phyloP scores from a whole-genome alignment of 2,888 invertebrate genomes.

The Sarcophaga rosellei region DNA sequence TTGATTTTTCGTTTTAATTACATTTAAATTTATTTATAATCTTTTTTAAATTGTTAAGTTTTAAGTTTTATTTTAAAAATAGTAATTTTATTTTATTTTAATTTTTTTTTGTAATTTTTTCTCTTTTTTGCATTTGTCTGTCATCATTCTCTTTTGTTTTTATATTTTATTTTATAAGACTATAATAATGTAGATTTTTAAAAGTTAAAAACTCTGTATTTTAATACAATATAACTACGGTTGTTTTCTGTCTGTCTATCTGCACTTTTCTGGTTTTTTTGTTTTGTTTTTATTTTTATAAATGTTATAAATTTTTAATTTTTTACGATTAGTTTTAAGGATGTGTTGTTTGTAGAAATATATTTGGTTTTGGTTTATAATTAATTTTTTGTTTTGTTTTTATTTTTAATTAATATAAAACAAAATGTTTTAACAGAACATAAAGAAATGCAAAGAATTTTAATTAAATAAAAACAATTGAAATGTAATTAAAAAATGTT shows the following conservation, averaged over 20 bases:
- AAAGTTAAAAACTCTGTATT: slow-evolving; percentile 27
- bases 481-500: neutral
- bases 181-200: slow-evolving; percentile 41
- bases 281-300: neutral
- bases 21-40: too few relatives aligned
- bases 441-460: slow-evolving; percentile 5
- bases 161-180: neutral
- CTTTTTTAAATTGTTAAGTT: slow-evolving; percentile 28
- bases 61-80: slow-evolving; percentile 15
- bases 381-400: slow-evolving; percentile 1
- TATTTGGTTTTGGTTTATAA: neutral
- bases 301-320: too few relatives aligned
- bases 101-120: neutral
- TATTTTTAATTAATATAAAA: neutral
- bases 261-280: too few relatives aligned
- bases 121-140: slow-evolving; percentile 16
- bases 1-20: neutral
- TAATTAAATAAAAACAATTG: neutral
- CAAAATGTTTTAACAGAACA: neutral
- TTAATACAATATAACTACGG: too few relatives aligned
- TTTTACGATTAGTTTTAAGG: too few relatives aligned
- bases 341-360: too few relatives aligned
- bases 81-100: slow-evolving; percentile 14
- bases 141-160: neutral
- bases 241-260: too few relatives aligned